Conservation (phyloP, 2,888 invertebrate species). For the Amphipyra berbera region DNA sequence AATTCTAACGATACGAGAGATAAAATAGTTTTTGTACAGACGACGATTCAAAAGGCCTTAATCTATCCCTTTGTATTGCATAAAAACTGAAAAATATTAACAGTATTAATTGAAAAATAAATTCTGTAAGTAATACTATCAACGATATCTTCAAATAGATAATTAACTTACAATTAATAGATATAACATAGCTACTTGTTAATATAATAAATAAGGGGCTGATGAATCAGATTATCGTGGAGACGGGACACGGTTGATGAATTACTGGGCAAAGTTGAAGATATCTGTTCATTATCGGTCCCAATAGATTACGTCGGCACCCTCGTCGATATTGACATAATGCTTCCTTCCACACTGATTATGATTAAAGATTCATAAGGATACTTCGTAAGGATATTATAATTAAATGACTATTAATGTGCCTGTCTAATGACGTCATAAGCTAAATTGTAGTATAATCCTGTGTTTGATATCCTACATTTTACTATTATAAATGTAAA, state of each 20-base stretch:
- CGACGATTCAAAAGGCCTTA: too few species aligned
- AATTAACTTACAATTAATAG: constrained; percentile 40
- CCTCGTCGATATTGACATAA: constrained; percentile 37
- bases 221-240: constrained; percentile 52
- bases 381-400: constrained; percentile 1
- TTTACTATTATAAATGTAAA: too few species aligned
- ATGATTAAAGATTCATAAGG: constrained; percentile 32
- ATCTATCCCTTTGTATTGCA: too few species aligned
- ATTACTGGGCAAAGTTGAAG: constrained; percentile 53
- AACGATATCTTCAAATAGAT: too few species aligned
- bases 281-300: constrained; percentile 51
- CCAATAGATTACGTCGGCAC: constrained; percentile 50
- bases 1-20: too few species aligned
- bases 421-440: background rate
- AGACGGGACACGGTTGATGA: constrained; percentile 51
- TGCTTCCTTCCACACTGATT: constrained; percentile 25
- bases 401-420: background rate
- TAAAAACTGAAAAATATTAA: too few species aligned
- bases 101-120: too few species aligned
- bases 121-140: too few species aligned
- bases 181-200: constrained; percentile 27
- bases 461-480: too few species aligned
- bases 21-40: too few species aligned
- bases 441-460: background rate
- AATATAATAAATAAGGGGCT: constrained; percentile 34